Base-by-base conservation (phyloP, 2,888 invertebrate species). In the Drosophila eohydei region DNA sequence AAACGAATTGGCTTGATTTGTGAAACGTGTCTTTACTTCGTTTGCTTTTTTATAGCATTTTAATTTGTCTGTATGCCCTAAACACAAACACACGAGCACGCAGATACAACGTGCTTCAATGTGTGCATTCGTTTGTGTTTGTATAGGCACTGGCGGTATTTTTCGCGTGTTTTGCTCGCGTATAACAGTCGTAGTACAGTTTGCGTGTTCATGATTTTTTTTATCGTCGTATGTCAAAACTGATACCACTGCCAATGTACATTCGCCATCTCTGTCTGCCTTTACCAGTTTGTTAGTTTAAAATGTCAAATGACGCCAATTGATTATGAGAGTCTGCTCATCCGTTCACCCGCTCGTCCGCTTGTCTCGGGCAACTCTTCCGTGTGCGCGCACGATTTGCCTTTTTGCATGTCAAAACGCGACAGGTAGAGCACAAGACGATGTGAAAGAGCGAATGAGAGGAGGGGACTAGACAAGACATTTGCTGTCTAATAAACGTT, bases 241-340 rank as follows among this genome's bases (percentile, higher is more conserved):
- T 74, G 71, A 56, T 67, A 63, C 50, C 61, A 34, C 43, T 21
- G 44, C 16, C 48, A 21, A 26, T 32, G 43, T 38, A 30, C 48
- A 7, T 62, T 65, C 41, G 70, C 72, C 46, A 44, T 69, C 74
- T 70, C 63, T 60, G 46, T 85, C 75, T 69, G 34, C 6, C 71
- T 43, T 40, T 41, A 30, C 12, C 65, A 59, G 68, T 72, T 78
- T 74, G 78, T 80, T 81, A 78, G 83, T 81, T 78, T 78, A 80
- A 86, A 89, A 89, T 88, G 86, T 88, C 86, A 88, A 88, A 83
- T 80, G 83, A 89, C 88, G 86, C 86, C 88, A 88, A 88, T 89
- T 87, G 89, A 87, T 89, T 87, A 89, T 88, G 88, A 86, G 83
- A 82, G 80, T 52, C 65, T 64, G 67, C n/a, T 30, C 48, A 30